phyloP scores from a whole-genome alignment of 2,113 vertebrate species.

The Tenebrosternarchus preto region DNA sequence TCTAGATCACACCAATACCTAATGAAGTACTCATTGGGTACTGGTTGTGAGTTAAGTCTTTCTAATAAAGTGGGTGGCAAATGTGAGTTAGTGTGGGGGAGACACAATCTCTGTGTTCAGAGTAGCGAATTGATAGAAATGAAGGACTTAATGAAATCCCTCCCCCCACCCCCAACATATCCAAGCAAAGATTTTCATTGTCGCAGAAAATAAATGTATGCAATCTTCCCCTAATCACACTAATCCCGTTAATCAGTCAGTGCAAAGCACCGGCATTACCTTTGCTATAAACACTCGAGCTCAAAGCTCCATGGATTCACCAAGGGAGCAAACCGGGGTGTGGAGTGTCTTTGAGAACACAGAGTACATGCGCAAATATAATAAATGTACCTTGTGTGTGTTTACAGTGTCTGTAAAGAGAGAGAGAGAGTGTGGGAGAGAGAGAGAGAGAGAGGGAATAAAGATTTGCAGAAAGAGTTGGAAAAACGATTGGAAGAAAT shows the following conservation, averaged over 20 bases:
- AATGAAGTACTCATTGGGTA: too few relatives aligned
- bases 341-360: neutral
- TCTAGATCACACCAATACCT: too few relatives aligned
- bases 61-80: too few relatives aligned
- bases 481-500: neutral
- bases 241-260: constrained; percentile 12
- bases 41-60: too few relatives aligned
- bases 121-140: neutral
- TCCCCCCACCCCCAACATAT: neutral
- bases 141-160: neutral
- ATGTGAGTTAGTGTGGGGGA: too few relatives aligned
- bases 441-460: neutral
- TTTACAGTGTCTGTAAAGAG: neutral
- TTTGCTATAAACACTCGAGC: constrained; percentile 28
- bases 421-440: neutral
- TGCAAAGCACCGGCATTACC: constrained; percentile 8
- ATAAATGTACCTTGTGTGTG: constrained; percentile 21
- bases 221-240: neutral
- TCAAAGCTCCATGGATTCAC: constrained; percentile 2
- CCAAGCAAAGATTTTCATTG: neutral
- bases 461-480: neutral
- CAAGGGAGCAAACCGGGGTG: neutral
- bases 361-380: constrained; percentile 22
- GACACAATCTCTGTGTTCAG: neutral
- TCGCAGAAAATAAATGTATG: neutral